Conservation (phyloP, 2,888 invertebrate species). For the Metacarcinus magister region DNA sequence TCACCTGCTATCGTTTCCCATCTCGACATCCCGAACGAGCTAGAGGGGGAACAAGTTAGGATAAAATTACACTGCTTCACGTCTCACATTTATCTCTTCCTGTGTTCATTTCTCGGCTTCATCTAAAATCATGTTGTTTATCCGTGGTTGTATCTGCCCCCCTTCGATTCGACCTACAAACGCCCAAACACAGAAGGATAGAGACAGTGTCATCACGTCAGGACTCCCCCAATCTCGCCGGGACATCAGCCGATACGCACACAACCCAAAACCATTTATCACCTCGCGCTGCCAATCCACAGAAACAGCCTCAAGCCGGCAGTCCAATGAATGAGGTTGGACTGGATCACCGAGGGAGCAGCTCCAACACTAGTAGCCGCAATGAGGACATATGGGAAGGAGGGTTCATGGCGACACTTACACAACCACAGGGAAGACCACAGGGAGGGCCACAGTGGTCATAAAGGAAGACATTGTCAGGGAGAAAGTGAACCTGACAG, state of each 20-base stretch:
- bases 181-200: not conserved
- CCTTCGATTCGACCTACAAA: not conserved
- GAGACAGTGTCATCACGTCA: conserved; percentile 7
- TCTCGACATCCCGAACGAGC: conserved; percentile 30
- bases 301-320: conserved; percentile 1
- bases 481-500: conserved; percentile 64
- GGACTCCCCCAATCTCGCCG: conserved; percentile 35
- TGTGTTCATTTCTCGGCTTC: not conserved
- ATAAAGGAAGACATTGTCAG: conserved; percentile 63
- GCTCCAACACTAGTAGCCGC: conserved; percentile 16
- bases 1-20: not conserved
- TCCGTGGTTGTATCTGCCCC: not conserved
- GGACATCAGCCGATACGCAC: conserved; percentile 34
- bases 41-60: not conserved
- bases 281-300: conserved; percentile 21
- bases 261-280: conserved; percentile 35
- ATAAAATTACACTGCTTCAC: conserved; percentile 18
- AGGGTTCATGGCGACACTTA: conserved; percentile 67
- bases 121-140: conserved; percentile 20
- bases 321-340: conserved; percentile 60
- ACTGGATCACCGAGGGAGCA: conserved; percentile 22
- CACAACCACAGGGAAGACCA: conserved; percentile 61
- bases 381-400: not conserved
- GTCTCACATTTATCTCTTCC: not conserved
- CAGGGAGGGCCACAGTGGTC: conserved; percentile 67